These are phyloP conservation scores for Acanthosoma haemorrhoidale DNA, from an alignment of 2,888 invertebrate genomes.

Conservation along the genomic window DNA sequence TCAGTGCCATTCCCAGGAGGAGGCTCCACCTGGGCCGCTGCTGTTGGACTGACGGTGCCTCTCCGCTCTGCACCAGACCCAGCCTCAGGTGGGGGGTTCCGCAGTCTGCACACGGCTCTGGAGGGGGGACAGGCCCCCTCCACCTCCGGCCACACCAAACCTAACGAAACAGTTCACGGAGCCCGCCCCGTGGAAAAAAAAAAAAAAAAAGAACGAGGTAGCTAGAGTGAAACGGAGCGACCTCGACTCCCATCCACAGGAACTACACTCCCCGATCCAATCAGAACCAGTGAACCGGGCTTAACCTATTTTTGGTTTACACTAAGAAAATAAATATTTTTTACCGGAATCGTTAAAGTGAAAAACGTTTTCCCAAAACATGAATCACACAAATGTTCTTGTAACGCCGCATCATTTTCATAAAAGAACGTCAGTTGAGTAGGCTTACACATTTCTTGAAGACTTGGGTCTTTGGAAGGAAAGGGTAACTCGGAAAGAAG, in stretches of 20 bases:
- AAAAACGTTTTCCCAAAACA: too few species aligned
- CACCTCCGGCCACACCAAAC: neutral
- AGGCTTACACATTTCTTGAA: too few species aligned
- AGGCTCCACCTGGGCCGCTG: slow-evolving; percentile 28
- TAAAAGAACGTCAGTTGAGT: too few species aligned
- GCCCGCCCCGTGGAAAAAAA: slow-evolving; percentile 6
- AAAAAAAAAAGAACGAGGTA: slow-evolving; percentile 15
- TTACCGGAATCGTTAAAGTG: too few species aligned
- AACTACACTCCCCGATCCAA: slow-evolving; percentile 18
- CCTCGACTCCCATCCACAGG: neutral
- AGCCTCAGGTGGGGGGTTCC: slow-evolving; percentile 4
- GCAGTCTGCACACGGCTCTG: neutral
- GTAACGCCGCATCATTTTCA: too few species aligned
- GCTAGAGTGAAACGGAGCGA: slow-evolving; percentile 21
- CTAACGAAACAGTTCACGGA: slow-evolving; percentile 15
- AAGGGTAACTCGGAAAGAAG: too few species aligned
- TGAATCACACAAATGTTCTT: too few species aligned
- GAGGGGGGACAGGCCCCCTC: neutral
- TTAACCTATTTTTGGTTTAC: neutral
- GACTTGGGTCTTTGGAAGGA: too few species aligned
- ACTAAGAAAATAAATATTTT: neutral
- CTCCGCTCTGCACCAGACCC: neutral
- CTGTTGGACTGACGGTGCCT: slow-evolving; percentile 18
- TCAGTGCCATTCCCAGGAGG: slow-evolving; percentile 43
- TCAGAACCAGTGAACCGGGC: neutral